A percentile compares a stretch with the other conserved stretches of the same genome.
These are phyloP conservation scores for Myanophis thanlyinensis DNA, from an alignment of 2,113 vertebrate species.

Conservation along the genomic window DNA sequence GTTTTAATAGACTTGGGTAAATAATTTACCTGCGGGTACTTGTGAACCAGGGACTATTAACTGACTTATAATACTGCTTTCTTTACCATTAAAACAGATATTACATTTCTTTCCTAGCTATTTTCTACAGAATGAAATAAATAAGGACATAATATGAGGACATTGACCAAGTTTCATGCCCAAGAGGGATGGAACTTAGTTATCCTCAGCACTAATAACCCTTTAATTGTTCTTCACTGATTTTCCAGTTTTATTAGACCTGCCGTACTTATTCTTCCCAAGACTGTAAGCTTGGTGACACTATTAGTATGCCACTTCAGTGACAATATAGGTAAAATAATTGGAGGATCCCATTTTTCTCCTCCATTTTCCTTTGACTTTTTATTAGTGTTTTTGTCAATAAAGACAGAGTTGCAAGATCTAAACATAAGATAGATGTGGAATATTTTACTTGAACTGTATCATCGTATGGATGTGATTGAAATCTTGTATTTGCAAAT, in stretches of 20 bases:
- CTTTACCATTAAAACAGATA: not conserved
- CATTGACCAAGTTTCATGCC: not conserved
- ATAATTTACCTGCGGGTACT: not conserved
- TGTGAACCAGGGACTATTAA: not conserved
- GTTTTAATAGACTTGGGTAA: not conserved
- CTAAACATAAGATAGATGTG: conserved; percentile 2
- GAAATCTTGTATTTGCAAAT: not conserved
- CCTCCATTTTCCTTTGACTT: not conserved
- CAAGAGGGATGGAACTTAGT: not conserved
- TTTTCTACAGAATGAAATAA: not conserved
- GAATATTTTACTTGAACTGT: conserved; percentile 17
- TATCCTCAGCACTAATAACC: not conserved
- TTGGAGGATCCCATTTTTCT: not conserved
- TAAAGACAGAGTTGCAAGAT: conserved; percentile 11
- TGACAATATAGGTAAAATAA: not conserved
- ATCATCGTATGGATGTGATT: not conserved
- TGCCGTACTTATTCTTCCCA: not conserved
- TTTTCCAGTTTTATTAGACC: not conserved
- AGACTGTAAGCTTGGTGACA: too few relatives aligned
- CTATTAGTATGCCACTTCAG: not conserved
- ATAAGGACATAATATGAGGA: not conserved
- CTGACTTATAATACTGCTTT: not conserved
- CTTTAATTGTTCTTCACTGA: not conserved
- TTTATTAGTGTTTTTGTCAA: conserved; percentile 16
- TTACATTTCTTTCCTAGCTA: not conserved